Conservation (phyloP, 1,140 invertebrate genomes). For the Oncopeltus fasciatus region DNA sequence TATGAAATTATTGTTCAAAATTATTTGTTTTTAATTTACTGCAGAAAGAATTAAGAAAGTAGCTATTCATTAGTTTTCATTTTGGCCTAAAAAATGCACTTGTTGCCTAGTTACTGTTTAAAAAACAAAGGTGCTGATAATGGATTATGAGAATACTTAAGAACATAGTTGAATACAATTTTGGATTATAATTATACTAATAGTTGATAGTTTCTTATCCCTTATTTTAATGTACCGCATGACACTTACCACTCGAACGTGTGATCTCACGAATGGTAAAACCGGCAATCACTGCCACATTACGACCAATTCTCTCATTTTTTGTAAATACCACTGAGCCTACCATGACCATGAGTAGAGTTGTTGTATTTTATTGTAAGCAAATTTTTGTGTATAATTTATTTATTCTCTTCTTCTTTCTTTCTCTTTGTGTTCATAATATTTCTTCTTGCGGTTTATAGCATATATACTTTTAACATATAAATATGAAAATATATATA, state of each 20-base stretch:
- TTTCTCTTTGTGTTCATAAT: slow-evolving; percentile 11
- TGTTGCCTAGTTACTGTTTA: too few relatives aligned
- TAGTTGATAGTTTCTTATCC: too few relatives aligned
- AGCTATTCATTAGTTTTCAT: too few relatives aligned
- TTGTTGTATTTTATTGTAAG: slow-evolving; percentile 13
- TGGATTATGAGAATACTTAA: too few relatives aligned
- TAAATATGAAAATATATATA: slow-evolving; percentile 8
- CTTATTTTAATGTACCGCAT: slow-evolving; percentile 1
- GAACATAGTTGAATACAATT: too few relatives aligned
- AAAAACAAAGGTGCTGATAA: too few relatives aligned
- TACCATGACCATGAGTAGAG: slow-evolving; percentile 18
- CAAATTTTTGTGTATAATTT: slow-evolving; percentile 12
- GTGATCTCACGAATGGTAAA: slow-evolving; percentile 19
- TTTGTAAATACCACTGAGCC: slow-evolving; percentile 17
- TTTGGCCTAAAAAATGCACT: too few relatives aligned
- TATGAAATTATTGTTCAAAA: too few relatives aligned
- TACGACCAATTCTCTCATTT: slow-evolving; percentile 16
- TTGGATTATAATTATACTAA: too few relatives aligned
- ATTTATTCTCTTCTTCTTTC: slow-evolving; percentile 14
- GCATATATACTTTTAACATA: slow-evolving; percentile 14
- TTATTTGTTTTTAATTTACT: too few relatives aligned
- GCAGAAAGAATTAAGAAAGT: too few relatives aligned
- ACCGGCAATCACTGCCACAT: slow-evolving; percentile 18
- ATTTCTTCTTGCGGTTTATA: slow-evolving; percentile 14
- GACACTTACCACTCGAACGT: slow-evolving; percentile 9